These are phyloP conservation scores for Gallirallus australis DNA, from an alignment of 2,797 vertebrate species.

Conservation along the genomic window DNA sequence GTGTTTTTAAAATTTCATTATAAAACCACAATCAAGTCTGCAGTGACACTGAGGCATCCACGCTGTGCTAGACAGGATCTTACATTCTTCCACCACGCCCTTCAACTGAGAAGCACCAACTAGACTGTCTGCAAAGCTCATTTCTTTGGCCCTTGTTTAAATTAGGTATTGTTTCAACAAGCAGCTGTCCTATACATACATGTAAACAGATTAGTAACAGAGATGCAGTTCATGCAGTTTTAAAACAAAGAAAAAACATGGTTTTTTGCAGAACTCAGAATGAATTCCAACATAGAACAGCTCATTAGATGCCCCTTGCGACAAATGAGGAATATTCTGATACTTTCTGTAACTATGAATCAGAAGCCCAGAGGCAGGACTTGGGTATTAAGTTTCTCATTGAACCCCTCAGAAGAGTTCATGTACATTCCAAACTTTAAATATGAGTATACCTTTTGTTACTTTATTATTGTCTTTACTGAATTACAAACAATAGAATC, in stretches of 20 bases:
- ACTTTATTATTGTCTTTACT: background rate
- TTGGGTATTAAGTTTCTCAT: background rate
- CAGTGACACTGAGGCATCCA: background rate
- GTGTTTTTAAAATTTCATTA: background rate
- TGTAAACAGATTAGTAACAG: background rate
- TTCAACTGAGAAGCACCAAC: background rate
- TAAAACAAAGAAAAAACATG: background rate
- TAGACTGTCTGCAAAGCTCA: background rate
- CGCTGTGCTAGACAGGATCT: background rate
- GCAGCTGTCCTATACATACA: background rate
- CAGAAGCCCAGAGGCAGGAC: background rate
- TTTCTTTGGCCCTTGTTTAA: background rate
- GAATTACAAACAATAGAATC: background rate
- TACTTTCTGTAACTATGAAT: background rate
- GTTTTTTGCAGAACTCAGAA: background rate
- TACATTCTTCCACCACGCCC: background rate
- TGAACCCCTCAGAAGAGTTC: background rate
- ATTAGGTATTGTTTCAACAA: background rate
- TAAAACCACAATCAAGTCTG: background rate
- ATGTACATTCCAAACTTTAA: background rate
- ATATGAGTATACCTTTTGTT: background rate
- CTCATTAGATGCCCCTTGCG: background rate
- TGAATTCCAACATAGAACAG: background rate
- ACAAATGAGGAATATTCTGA: background rate
- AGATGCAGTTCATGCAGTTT: background rate